Evolutionary conservation across 2,797 vertebrate species (phyloP).

Genomic region (Amazona ochrocephala): DNA sequence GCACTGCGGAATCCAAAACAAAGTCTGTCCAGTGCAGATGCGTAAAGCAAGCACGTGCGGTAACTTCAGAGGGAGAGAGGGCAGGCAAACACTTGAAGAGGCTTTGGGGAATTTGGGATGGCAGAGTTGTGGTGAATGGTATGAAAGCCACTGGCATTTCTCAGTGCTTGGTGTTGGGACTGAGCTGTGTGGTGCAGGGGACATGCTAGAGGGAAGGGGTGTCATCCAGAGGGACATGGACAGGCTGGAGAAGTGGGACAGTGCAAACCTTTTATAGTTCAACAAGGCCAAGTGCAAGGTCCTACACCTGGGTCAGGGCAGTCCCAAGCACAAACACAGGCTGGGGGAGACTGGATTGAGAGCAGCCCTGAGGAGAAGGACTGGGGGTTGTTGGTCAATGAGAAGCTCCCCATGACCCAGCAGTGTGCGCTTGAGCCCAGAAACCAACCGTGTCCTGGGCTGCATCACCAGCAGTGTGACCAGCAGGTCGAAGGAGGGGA

Average conservation of each 20-base stretch:
- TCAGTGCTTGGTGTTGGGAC: background rate
- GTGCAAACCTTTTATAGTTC: background rate
- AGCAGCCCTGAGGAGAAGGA: background rate
- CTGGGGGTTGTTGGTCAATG: background rate
- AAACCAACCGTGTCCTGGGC: background rate
- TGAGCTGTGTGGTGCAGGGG: background rate
- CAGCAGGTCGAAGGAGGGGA: no score
- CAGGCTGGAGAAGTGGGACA: background rate
- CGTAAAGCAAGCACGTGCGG: background rate
- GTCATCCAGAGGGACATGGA: background rate
- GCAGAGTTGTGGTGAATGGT: background rate
- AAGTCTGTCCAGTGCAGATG: background rate
- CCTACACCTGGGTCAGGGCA: background rate
- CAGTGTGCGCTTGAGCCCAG: background rate
- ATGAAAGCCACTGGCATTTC: background rate
- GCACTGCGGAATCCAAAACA: rapidly evolving
- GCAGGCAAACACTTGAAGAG: background rate
- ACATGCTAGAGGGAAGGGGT: background rate
- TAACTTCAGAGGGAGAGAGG: background rate
- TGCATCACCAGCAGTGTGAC: no score
- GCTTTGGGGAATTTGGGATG: background rate
- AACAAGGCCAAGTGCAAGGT: background rate
- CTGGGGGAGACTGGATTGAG: background rate
- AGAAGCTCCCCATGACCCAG: background rate
- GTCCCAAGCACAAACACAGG: background rate